Conservation (phyloP, 2,113 vertebrate genomes). For the Madoqua kirkii region DNA sequence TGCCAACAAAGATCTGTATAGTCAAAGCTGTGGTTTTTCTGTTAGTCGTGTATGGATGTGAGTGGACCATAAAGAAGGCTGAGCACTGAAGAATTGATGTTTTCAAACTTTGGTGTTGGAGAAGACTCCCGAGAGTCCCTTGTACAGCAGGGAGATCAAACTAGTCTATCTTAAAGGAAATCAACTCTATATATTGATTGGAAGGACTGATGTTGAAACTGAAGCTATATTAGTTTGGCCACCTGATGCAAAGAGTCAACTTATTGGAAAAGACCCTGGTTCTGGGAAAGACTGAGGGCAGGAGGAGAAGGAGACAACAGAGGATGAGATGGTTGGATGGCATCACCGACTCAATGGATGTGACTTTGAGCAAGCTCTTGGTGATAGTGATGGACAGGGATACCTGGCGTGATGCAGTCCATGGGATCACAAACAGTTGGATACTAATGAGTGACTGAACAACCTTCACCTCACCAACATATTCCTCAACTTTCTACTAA, state of each 20-base stretch:
- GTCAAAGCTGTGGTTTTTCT: background rate
- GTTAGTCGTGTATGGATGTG: background rate
- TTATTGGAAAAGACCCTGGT: background rate
- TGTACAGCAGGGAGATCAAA: background rate
- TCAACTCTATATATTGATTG: background rate
- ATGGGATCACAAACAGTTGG: background rate
- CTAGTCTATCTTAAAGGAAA: background rate
- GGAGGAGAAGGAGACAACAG: background rate
- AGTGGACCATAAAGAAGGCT: background rate
- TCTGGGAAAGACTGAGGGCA: background rate
- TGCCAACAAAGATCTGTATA: background rate
- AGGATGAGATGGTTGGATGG: background rate
- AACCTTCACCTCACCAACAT: background rate
- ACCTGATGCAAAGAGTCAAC: background rate
- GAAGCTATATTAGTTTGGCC: background rate
- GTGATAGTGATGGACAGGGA: background rate
- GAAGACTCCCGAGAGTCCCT: background rate
- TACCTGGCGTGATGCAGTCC: background rate
- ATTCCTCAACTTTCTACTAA: background rate
- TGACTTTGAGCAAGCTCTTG: background rate
- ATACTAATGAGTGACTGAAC: background rate
- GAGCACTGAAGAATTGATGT: background rate
- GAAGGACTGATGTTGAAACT: background rate
- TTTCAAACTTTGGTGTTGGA: background rate
- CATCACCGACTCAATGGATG: accelerated